These are phyloP conservation scores for Coryphaenoides rupestris DNA, from an alignment of 2,113 vertebrate species.

Conservation along the genomic window DNA sequence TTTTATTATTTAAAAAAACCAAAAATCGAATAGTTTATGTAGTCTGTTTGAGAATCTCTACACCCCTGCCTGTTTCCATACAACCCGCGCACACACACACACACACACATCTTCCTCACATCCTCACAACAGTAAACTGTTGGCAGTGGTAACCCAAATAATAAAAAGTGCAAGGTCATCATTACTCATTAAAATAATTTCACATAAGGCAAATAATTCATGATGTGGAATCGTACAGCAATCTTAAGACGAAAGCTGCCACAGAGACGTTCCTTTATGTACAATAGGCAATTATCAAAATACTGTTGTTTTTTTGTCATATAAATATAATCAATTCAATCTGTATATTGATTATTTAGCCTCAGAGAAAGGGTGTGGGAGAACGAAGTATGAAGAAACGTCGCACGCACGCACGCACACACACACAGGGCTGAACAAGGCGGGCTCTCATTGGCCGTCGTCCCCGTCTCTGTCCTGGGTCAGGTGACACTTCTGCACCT, in stretches of 20 bases:
- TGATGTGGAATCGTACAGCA: slow-evolving; percentile 37
- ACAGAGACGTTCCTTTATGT: slow-evolving; percentile 40
- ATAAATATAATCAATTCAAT: slow-evolving; percentile 56
- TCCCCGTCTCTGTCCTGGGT: slow-evolving; percentile 65
- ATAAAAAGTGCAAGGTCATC: slow-evolving; percentile 27
- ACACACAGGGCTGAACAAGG: neutral
- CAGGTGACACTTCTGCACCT: slow-evolving; percentile 81
- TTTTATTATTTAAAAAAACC: no score
- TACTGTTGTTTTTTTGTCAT: slow-evolving; percentile 56
- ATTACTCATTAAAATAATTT: slow-evolving; percentile 29
- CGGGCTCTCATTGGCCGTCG: slow-evolving; percentile 65
- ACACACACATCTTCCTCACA: neutral
- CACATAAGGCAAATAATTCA: slow-evolving; percentile 67
- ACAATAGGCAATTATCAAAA: slow-evolving; percentile 65
- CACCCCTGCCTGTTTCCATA: neutral
- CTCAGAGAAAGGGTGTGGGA: slow-evolving; percentile 34
- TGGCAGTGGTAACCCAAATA: slow-evolving; percentile 6
- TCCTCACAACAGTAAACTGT: neutral
- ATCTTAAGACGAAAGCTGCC: slow-evolving; percentile 35
- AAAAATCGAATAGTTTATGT: no score
- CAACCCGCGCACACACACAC: neutral
- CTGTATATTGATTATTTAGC: slow-evolving; percentile 32
- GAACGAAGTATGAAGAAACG: slow-evolving; percentile 5
- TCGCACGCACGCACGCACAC: neutral
- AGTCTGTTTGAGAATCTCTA: no score